Conservation (phyloP, 2,113 vertebrate genomes). For the Pogona vitticeps region DNA sequence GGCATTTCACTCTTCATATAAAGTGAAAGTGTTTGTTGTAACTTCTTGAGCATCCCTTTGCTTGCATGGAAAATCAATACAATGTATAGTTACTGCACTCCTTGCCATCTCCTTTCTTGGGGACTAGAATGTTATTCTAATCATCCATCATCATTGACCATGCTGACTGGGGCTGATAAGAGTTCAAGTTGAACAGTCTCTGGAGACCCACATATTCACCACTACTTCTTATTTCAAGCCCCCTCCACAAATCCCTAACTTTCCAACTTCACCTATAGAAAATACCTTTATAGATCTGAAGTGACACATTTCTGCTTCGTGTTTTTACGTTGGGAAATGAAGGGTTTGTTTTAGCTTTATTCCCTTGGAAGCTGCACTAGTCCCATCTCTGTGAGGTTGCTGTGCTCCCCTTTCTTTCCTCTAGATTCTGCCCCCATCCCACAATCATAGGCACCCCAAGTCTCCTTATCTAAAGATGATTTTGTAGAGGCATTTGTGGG, state of each 20-base stretch:
- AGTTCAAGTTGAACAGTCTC: too few relatives aligned
- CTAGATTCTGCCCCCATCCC: neutral
- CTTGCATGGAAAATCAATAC: too few relatives aligned
- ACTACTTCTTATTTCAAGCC: neutral
- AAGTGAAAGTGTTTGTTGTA: too few relatives aligned
- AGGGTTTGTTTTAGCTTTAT: neutral
- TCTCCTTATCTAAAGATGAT: neutral
- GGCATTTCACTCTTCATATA: too few relatives aligned
- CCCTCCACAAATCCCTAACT: neutral
- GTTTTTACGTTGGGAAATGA: neutral
- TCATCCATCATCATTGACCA: too few relatives aligned
- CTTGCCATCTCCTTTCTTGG: too few relatives aligned
- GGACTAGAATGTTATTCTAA: too few relatives aligned
- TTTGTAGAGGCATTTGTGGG: neutral
- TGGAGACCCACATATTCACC: too few relatives aligned
- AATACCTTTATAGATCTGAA: neutral
- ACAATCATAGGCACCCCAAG: neutral
- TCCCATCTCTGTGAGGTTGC: neutral
- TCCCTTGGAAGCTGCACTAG: neutral
- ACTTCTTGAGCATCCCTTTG: too few relatives aligned
- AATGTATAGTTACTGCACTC: too few relatives aligned
- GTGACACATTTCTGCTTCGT: neutral
- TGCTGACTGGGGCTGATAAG: too few relatives aligned
- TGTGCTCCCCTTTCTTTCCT: neutral
- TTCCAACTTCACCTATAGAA: neutral